Base-by-base conservation (phyloP, 2,888 invertebrate genomes). In the Melanostoma scalare region DNA sequence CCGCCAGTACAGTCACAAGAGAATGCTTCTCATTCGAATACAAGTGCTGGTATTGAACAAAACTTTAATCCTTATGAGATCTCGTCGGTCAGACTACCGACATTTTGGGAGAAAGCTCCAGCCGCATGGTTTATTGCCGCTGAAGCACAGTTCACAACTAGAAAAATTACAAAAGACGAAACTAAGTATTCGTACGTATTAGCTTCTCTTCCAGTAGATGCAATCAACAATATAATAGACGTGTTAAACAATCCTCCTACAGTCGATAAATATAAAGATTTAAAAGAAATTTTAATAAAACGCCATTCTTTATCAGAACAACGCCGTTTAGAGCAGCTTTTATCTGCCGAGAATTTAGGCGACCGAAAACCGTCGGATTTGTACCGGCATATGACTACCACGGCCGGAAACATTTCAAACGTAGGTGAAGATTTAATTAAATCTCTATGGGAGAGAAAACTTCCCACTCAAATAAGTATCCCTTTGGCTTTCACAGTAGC, bases 231-330 rank as follows among this genome's bases (percentile, higher is more conserved):
- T 20, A 20, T 20, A 20, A 20, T 20, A 20, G 20, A 20, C 20
- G 20, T 20, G 20, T 48, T 48, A n/a, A 48, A 4, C 6, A 48
- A 10, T 10, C 48, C 48, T 20, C 48, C 48, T 30, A 3, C 48
- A 10, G 6, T 30, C n/a, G 10, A 48, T n/a, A 48, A 48, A n/a
- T 48, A 48, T 48, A 48, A 48, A 48, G 5, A 20, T 46, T 48
- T 48, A 48, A 10, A 30, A 4, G 48, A 48, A 4, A 30, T 6
- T 4, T 48, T 48, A 48, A 48, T 48, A 20, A 48, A 48, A 48
- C 48, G 10, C 10, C 48, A 48, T 48, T 48, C 48, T 3, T 10
- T 48, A 5, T 48, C 48, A 10, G 48, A 48, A 48, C 48, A 48
- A 48, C 10, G 10, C 5, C 48, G 48, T 5, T 30, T 48, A 3